Evolutionary conservation across 2,888 invertebrate genomes (phyloP), one percentile per base, ranked within the genome.

Genomic region (Drosophila cognata): DNA sequence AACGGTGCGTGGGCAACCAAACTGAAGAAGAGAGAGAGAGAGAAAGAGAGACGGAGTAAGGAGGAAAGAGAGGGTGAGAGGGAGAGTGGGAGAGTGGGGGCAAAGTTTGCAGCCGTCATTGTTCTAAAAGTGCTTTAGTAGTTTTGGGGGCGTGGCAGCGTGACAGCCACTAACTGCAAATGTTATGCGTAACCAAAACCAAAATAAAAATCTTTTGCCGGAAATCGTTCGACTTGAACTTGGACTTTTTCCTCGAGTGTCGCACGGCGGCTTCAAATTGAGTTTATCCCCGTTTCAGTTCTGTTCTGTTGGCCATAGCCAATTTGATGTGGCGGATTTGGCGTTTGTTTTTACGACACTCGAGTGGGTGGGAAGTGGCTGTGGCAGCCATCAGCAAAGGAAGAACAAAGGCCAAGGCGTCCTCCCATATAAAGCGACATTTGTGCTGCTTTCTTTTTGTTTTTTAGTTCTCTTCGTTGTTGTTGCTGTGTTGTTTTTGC

Each of bases 271-370:
- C 56, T 81, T 81, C 71, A 84, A 77, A 88, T 85, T 71, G 78
- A 86, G 83, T 66, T 85, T 81, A 73, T 65, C 56, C 76, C 59
- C 38, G 46, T 46, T 10, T 41, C 10, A 51, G n/a, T 31, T 11
- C 59, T 56, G 71, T 66, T 51, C 74, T 81, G 63, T 68, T 71
- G 70, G 60, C 73, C 70, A 56, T 68, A 70, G 78, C 81, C 82
- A 81, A 83, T 87, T 87, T 79, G 88, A 87, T 81, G 88, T 80
- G 83, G 80, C 86, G 80, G 85, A 82, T 82, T 81, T 86, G 88
- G 86, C 83, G 83, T 88, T 84, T 88, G 84, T 88, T 84, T 84
- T 84, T 88, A 84, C 84, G 84, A 85, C 83, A 65, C 72, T 79
- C 60, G 63, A 71, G 28, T 46, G 74, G 11, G 16, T 25, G 16